Conservation (phyloP, 2,888 invertebrate species). For the Glyphotaelius pellucidus region DNA sequence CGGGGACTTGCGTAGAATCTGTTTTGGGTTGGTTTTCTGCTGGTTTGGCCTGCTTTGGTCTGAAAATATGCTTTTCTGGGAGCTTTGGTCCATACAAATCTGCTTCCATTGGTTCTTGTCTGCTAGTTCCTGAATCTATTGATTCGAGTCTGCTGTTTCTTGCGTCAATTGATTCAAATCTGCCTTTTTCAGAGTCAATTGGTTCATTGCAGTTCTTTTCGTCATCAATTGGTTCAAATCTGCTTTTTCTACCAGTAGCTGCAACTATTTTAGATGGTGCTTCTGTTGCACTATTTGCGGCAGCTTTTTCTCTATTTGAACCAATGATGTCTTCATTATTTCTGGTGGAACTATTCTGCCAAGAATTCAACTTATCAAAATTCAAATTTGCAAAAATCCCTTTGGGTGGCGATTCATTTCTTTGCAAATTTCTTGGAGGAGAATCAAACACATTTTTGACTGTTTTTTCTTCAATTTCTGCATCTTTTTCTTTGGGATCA, state of each 20-base stretch:
- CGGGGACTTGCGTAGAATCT: not conserved
- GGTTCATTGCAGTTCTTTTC: not conserved
- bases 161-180: not conserved
- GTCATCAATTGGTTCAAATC: conserved; percentile 8
- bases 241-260: not conserved
- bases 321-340: conserved; percentile 46
- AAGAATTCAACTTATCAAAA: conserved; percentile 78
- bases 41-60: conserved; percentile 21
- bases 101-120: conserved; percentile 64
- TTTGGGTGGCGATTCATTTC: conserved; percentile 83
- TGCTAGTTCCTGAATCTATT: conserved; percentile 38
- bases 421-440: conserved; percentile 77
- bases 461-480: conserved; percentile 64
- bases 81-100: conserved; percentile 79
- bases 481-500: conserved; percentile 62
- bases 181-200: not conserved
- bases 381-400: conserved; percentile 84
- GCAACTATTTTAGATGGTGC: not conserved
- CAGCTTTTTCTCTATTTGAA: not conserved
- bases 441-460: conserved; percentile 69
- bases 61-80: conserved; percentile 72
- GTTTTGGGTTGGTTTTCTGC: not conserved
- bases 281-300: not conserved
- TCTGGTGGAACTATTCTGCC: conserved; percentile 68
- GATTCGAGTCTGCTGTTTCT: not conserved